Evolutionary conservation across 2,888 invertebrate genomes (phyloP), one percentile per base, ranked within the genome.

Genomic region (Tryphoninae sp.): DNA sequence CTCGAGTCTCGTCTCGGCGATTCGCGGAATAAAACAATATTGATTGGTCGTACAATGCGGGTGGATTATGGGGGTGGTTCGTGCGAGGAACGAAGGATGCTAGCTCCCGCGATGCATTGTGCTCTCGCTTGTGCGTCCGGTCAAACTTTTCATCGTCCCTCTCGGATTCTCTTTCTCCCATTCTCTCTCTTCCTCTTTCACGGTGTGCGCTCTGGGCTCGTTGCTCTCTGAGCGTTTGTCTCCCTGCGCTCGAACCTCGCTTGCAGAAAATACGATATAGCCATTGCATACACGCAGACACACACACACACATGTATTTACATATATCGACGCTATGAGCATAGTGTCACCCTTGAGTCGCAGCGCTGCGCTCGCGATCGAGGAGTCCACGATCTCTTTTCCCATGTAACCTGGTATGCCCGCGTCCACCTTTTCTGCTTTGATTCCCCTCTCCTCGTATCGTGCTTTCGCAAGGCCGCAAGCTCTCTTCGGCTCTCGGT

Each of bases 31-130:
- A 89, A 89, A 90, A 89, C 88, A 89, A 89, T 91, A 90, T 90
- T 90, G 90, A 91, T 91, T 89, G 89, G 88, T 87, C 85, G 88
- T 88, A 88, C 88, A 89, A 90, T 89, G 88, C 84, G 88, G 90
- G 90, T 86, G 89, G 89, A 88, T 88, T 86, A 88, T 86, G 86
- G 89, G 33, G 89, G 87, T 89, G 87, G 89, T 85, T 83, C 82
- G 86, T 83, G 78, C 84, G 85, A 75, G 86, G 85, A 83, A 84
- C 78, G 72, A 80, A 74, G 68, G 81, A 72, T 76, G 81, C 81
- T 87, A 88, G 87, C 88, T 86, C 86, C 87, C 87, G 86, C 87
- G 89, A 86, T 88, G 90, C 90, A 91, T 91, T 90, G 91, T 90
- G 87, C 84, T 84, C 71, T 78, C 81, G 45, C 69, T 71, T 9